A percentile compares a stretch with the other conserved stretches of the same genome.
Conservation (phyloP, 92 coral and sea anemone genomes). For the Phenganax subtilis region DNA sequence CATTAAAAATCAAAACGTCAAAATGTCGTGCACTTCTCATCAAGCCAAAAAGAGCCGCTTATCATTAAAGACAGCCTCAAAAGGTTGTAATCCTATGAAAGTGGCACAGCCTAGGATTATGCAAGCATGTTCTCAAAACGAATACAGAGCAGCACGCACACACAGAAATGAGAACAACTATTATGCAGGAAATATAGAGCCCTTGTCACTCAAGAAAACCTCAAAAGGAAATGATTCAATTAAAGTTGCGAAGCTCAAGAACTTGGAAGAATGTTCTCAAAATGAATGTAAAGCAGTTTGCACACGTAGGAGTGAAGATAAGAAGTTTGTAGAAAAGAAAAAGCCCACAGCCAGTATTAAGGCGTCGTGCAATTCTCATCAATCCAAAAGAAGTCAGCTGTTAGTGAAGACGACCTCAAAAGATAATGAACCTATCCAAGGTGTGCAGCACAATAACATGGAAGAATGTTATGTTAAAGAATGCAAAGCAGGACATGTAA, state of each 20-base stretch:
- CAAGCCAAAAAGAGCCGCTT: background rate
- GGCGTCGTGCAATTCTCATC: no score
- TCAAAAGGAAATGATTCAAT: background rate
- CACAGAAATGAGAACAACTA: no score
- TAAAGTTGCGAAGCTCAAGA: background rate
- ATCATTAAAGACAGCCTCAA: conserved; percentile 26
- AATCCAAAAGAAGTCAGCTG: no score
- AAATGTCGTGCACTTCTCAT: conserved; percentile 3
- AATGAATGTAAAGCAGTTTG: background rate
- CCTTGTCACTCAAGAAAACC: conserved; percentile 22
- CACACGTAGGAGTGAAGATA: background rate
- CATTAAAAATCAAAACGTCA: background rate
- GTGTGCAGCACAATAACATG: no score
- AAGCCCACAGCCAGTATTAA: no score
- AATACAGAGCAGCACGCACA: no score
- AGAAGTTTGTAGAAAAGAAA: background rate
- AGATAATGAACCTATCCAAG: no score
- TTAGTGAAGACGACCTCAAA: no score
- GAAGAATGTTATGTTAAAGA: background rate
- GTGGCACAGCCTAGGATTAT: background rate
- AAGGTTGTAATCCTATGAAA: background rate
- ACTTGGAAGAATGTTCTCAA: background rate
- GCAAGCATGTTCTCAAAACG: no score
- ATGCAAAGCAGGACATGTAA: background rate
- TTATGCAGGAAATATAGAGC: background rate